Percentiles rank a stretch among this genome's conserved stretches.
Conservation (phyloP, 2,888 invertebrate species). For the Teleiodes luculella region DNA sequence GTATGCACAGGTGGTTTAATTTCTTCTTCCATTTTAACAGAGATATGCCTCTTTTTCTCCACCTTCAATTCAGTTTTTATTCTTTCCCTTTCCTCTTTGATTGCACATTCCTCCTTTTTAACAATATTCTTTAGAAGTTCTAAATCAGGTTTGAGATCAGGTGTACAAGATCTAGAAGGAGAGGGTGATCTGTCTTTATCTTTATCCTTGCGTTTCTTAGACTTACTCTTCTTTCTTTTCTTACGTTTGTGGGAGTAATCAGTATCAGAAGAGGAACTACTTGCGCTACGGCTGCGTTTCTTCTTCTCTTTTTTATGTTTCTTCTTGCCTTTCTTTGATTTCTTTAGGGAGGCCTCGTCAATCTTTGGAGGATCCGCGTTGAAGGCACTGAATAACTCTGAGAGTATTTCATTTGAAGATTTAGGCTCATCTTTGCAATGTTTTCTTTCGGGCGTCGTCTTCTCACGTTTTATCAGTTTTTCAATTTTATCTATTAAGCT, state of each 20-base stretch:
- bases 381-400: slow-evolving; percentile 88
- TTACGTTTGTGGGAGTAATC: slow-evolving; percentile 77
- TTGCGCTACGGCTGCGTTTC: slow-evolving; percentile 65
- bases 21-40: slow-evolving; percentile 42
- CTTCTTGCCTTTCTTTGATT: slow-evolving; percentile 77
- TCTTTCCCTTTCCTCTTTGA: slow-evolving; percentile 35
- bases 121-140: slow-evolving; percentile 29
- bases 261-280: slow-evolving; percentile 64
- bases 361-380: slow-evolving; percentile 84
- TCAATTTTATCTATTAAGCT: slow-evolving; percentile 69
- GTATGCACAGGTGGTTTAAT: not conserved
- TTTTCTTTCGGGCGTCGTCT: slow-evolving; percentile 64
- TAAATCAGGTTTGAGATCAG: slow-evolving; percentile 44
- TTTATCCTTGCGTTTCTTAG: slow-evolving; percentile 49
- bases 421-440: slow-evolving; percentile 70
- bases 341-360: slow-evolving; percentile 55
- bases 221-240: slow-evolving; percentile 78
- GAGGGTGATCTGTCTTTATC: slow-evolving; percentile 40
- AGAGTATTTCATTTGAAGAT: slow-evolving; percentile 88
- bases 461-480: slow-evolving; percentile 65
- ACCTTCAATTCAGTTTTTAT: slow-evolving; percentile 34
- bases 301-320: slow-evolving; percentile 81
- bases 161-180: slow-evolving; percentile 43
- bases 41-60: slow-evolving; percentile 29
- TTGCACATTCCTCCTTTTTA: slow-evolving; percentile 37